phyloP scores from a whole-genome alignment of 2,888 invertebrate species.

The Rutpela maculata region DNA sequence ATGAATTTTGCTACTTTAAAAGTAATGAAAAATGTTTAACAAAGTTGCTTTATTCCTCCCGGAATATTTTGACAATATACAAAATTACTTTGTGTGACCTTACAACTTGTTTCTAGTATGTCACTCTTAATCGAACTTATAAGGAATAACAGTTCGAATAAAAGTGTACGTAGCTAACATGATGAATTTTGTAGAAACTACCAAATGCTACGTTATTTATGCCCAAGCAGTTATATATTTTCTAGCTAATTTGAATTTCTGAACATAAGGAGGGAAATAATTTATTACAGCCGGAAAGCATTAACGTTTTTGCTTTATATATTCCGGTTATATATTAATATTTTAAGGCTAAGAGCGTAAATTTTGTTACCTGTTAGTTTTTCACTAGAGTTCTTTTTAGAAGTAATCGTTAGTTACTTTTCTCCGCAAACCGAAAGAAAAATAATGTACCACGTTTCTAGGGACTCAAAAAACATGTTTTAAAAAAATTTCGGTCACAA shows the following conservation, averaged over 20 bases:
- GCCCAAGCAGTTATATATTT: not conserved
- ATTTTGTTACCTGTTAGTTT: no score
- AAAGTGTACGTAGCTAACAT: not conserved
- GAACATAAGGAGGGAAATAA: not conserved
- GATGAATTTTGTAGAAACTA: not conserved
- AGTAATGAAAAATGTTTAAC: no score
- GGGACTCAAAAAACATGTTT: no score
- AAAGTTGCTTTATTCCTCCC: not conserved
- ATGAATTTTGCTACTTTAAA: no score
- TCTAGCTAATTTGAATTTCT: not conserved
- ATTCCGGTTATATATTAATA: not conserved
- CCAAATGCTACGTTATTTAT: not conserved
- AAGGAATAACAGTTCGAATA: not conserved
- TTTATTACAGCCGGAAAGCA: not conserved
- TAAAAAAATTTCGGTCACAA: no score
- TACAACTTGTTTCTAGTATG: constrained; percentile 1
- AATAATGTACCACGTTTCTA: no score
- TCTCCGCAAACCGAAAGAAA: no score
- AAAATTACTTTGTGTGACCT: constrained; percentile 5
- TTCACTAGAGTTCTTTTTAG: no score
- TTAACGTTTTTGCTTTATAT: not conserved
- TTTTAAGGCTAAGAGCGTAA: no score
- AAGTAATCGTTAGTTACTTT: no score
- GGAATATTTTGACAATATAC: not conserved
- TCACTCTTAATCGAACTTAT: not conserved